Conservation (phyloP, 2,797 vertebrate species). For the Semaprochilodus insignis region DNA sequence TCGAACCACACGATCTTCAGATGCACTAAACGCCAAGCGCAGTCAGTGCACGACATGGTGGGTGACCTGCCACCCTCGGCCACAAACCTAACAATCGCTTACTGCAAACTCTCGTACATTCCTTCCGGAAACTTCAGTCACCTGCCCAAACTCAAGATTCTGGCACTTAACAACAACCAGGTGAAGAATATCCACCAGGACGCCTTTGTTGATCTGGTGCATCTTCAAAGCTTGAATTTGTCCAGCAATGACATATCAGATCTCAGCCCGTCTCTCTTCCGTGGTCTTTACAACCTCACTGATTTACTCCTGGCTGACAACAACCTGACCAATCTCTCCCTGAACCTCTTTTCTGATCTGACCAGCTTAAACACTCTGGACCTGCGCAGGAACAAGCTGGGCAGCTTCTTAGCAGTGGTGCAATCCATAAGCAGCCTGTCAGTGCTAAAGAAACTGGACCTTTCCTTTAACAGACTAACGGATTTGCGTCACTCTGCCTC, state of each 20-base stretch:
- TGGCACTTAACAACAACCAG: conserved; percentile 68
- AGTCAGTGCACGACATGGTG: conserved; percentile 63
- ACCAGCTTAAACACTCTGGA: conserved; percentile 64
- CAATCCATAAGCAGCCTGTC: conserved; percentile 68
- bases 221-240: conserved; percentile 74
- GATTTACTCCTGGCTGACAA: conserved; percentile 73
- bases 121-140: conserved; percentile 65
- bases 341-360: conserved; percentile 71
- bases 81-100: conserved; percentile 71
- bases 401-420: conserved; percentile 69
- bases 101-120: conserved; percentile 59
- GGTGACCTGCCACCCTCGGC: conserved; percentile 68
- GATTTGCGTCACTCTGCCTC: conserved; percentile 67
- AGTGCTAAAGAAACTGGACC: conserved; percentile 65
- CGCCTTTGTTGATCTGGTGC: conserved; percentile 71
- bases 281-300: conserved; percentile 71
- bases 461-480: conserved; percentile 72
- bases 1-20: conserved; percentile 61
- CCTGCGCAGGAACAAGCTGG: conserved; percentile 69
- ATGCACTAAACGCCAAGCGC: conserved; percentile 65
- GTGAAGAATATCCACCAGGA: conserved; percentile 47
- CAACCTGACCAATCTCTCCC: conserved; percentile 65
- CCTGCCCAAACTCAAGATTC: conserved; percentile 66
- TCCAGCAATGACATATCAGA: conserved; percentile 69
- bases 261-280: conserved; percentile 68